Evolutionary conservation across 35 echinoderm and acorn worm species (phyloP), one percentile per base, ranked within the genome.

Genomic region (Anneissia japonica): DNA sequence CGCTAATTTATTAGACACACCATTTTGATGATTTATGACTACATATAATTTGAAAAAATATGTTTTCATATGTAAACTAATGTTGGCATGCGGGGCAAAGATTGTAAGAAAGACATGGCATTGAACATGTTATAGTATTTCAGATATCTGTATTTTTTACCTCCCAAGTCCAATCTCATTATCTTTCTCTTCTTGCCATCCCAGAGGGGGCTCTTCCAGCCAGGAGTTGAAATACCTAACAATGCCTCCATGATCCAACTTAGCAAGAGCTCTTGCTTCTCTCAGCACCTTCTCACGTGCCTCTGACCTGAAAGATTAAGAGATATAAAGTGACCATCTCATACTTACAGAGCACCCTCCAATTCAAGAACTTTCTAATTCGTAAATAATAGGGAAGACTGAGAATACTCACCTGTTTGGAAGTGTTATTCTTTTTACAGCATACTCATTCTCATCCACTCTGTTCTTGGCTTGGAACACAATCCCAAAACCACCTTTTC

Each of bases 401-500:
- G n/a, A n/a, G n/a, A 64, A 64, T 64, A 64, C 9, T 0, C 88
- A 95, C 93, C 93, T 92, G 30, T 91, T 86, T 34, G 93, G 93
- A 0, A 95, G 83, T 36, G 81, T 81, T 19, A 92, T 96, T 77
- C 92, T 90, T 38, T 95, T 95, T 55, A 95, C 77, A 12, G 93
- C 93, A 82, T 95, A 95, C 30, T 77, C 83, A 82, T 83, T 91
- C 26, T 95, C 93, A 88, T 95, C 93, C 11, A 95, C 89, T 38
- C 74, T 81, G 35, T 95, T 95, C 72, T 95, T 87, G 14, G 93
- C 93, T 82, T 95, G 89, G 73, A 95, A 95, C n/a, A 95, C 93
- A 82, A 95, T 91, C 14, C 93, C 89, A 81, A 95, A 91, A 11
- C 89, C 93, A 51, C 93, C 93, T 79, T 91, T 95, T 45, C 93